phyloP scores from a whole-genome alignment of 92 coral and sea anemone genomes.

The Bergia puertoricense region DNA sequence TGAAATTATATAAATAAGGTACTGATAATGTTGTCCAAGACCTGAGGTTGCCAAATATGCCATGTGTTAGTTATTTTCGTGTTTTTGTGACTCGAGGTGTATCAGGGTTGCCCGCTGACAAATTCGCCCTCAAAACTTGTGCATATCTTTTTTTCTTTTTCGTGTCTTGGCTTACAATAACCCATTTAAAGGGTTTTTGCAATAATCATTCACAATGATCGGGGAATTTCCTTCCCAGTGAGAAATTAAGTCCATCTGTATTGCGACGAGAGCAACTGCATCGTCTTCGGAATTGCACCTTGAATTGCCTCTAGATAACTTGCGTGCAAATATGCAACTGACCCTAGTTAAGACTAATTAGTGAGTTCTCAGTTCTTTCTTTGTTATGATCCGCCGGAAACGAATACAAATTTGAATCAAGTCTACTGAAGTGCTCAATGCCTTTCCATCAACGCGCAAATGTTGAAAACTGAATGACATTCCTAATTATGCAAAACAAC shows the following conservation, averaged over 20 bases:
- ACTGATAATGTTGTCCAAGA: neutral
- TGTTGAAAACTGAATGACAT: conserved; percentile 23
- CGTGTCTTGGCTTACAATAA: neutral
- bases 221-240: neutral
- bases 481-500: neutral
- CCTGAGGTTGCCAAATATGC: neutral
- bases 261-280: neutral
- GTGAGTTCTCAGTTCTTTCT: neutral
- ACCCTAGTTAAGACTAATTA: neutral
- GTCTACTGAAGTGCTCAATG: neutral
- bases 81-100: neutral
- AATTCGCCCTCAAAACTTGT: neutral
- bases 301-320: neutral
- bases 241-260: neutral
- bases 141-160: neutral
- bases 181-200: too few species aligned
- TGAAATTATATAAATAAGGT: too few species aligned
- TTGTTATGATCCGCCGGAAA: conserved; percentile 12
- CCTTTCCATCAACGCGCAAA: neutral
- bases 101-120: neutral
- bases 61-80: neutral
- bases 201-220: too few species aligned
- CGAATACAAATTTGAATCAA: conserved; percentile 1
- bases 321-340: conserved; percentile 1
- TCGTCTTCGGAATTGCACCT: neutral